phyloP scores from a whole-genome alignment of 2,888 invertebrate genomes.

The Lampropteryx suffumata region DNA sequence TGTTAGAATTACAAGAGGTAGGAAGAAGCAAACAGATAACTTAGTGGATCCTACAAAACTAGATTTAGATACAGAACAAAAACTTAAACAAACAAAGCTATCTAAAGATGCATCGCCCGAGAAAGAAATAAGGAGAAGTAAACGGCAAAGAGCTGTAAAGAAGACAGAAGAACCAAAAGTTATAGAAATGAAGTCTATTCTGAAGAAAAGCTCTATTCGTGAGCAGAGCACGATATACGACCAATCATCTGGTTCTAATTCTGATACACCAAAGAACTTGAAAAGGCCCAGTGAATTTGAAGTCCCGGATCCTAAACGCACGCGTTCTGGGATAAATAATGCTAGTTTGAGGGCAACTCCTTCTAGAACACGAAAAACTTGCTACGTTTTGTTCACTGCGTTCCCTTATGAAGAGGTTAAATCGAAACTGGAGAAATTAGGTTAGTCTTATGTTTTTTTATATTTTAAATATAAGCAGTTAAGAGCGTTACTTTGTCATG shows the following conservation, averaged over 20 bases:
- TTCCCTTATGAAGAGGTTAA: constrained; percentile 61
- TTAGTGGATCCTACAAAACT: constrained; percentile 24
- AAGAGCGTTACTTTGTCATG: too few relatives aligned
- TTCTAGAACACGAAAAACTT: constrained; percentile 45
- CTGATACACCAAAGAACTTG: constrained; percentile 45
- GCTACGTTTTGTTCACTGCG: constrained; percentile 66
- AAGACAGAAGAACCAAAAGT: constrained; percentile 36
- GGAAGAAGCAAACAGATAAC: constrained; percentile 42
- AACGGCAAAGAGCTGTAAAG: constrained; percentile 46
- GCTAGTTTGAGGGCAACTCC: constrained; percentile 47
- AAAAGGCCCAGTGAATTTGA: constrained; percentile 51
- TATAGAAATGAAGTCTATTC: constrained; percentile 38
- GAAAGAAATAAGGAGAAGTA: constrained; percentile 56
- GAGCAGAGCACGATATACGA: constrained; percentile 64
- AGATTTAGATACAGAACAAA: constrained; percentile 14
- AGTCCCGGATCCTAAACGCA: constrained; percentile 51
- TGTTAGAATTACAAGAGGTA: constrained; percentile 36
- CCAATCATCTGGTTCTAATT: constrained; percentile 52
- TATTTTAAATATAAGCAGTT: too few relatives aligned
- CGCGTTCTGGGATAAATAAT: constrained; percentile 37
- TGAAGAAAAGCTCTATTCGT: constrained; percentile 37
- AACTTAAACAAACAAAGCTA: constrained; percentile 18
- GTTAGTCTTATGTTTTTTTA: constrained; percentile 48
- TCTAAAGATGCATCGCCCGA: constrained; percentile 37
- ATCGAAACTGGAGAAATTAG: constrained; percentile 58